Conservation (phyloP, 2,113 vertebrate species). For the Meriones unguiculatus region DNA sequence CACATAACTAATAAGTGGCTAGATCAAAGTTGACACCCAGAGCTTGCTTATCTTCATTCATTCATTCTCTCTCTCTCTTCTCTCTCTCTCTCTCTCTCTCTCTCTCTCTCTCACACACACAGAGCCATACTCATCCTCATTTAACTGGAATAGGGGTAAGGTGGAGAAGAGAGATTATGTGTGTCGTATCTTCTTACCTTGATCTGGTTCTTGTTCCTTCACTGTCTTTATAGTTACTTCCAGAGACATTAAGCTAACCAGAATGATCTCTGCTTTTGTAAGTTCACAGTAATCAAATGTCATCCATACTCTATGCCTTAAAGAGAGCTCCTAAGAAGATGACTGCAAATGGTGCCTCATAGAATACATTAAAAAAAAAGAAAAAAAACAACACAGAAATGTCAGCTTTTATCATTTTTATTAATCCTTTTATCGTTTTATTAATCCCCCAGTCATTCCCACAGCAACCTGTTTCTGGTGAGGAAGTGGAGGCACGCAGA, state of each 20-base stretch:
- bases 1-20: background rate
- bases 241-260: conserved; percentile 30
- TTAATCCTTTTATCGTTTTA: background rate
- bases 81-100: background rate
- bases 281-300: background rate
- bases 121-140: background rate
- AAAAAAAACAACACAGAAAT: background rate
- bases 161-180: background rate
- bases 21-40: background rate
- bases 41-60: background rate
- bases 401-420: conserved; percentile 1
- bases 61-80: background rate
- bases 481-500: background rate
- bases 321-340: background rate
- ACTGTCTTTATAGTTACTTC: background rate
- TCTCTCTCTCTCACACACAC: background rate
- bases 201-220: background rate
- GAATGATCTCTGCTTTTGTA: conserved; percentile 31
- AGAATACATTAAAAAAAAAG: background rate
- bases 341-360: background rate
- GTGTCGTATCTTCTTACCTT: conserved; percentile 10
- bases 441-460: background rate
- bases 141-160: background rate
- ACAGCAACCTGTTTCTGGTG: background rate
- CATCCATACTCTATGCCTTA: background rate